Percentiles rank a stretch among this genome's conserved stretches.
Conservation (phyloP, 23 tunicate species). For the Styela plicata region DNA sequence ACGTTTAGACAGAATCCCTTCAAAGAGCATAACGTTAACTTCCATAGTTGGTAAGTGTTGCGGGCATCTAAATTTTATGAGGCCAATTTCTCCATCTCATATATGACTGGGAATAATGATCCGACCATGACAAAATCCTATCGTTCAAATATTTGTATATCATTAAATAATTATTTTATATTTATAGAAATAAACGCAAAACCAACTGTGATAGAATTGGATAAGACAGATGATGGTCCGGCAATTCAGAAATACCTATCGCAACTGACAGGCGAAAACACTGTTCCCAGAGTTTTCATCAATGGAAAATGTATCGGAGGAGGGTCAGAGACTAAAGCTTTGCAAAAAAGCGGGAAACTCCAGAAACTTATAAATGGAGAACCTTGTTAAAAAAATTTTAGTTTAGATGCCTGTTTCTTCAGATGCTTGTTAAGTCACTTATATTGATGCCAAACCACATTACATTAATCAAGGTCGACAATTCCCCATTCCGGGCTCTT, state of each 20-base stretch:
- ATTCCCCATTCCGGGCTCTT: no score
- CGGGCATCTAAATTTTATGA: no score
- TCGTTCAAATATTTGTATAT: not conserved
- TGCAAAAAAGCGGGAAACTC: slow-evolving; percentile 49
- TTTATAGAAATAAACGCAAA: not conserved
- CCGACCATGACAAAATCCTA: not conserved
- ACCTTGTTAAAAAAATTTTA: no score
- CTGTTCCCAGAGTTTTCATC: slow-evolving; percentile 81
- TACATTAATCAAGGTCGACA: no score
- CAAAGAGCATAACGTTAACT: no score
- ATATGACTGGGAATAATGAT: not conserved
- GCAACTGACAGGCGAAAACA: slow-evolving; percentile 57
- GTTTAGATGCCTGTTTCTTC: no score
- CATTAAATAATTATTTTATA: not conserved
- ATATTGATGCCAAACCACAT: no score
- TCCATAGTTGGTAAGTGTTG: no score
- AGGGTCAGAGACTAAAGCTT: slow-evolving; percentile 57
- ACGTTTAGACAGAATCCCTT: no score
- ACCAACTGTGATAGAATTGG: slow-evolving; percentile 42
- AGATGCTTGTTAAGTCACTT: no score
- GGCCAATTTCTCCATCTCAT: not conserved
- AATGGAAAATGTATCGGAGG: slow-evolving; percentile 84
- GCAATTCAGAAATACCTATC: slow-evolving; percentile 37
- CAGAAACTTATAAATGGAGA: slow-evolving; percentile 9
- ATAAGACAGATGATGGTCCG: slow-evolving; percentile 47